Conservation (phyloP, 1,140 invertebrate species). For the Papilio xuthus region DNA sequence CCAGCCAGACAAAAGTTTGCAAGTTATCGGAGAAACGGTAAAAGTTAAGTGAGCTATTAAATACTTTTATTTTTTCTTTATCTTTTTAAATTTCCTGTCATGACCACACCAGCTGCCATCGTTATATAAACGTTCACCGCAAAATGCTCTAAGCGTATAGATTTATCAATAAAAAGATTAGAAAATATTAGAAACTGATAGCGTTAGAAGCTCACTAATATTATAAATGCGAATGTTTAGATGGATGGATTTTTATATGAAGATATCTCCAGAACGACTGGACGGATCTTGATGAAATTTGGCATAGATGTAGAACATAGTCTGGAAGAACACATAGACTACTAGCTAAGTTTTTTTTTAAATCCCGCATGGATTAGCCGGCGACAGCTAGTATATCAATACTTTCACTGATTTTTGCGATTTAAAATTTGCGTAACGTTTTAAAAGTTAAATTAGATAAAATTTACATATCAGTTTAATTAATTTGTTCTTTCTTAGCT, state of each 20-base stretch:
- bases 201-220: no score
- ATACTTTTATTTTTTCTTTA: slow-evolving; percentile 24
- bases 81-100: slow-evolving; percentile 15
- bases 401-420: no score
- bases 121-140: background rate
- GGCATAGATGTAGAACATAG: no score
- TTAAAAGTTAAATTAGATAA: background rate
- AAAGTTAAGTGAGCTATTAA: slow-evolving; percentile 27
- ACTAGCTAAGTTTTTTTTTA: no score
- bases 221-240: no score
- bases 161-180: background rate
- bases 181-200: background rate
- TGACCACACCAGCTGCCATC: background rate
- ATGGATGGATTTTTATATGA: no score
- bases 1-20: slow-evolving; percentile 16
- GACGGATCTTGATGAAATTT: no score
- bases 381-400: no score
- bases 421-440: background rate
- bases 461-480: background rate
- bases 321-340: no score
- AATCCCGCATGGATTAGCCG: no score
- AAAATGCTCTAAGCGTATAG: background rate
- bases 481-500: background rate
- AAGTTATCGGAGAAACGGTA: slow-evolving; percentile 19
- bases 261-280: no score